Evolutionary conservation across 1,140 invertebrate genomes (phyloP).

Genomic region (Papilio helenus): DNA sequence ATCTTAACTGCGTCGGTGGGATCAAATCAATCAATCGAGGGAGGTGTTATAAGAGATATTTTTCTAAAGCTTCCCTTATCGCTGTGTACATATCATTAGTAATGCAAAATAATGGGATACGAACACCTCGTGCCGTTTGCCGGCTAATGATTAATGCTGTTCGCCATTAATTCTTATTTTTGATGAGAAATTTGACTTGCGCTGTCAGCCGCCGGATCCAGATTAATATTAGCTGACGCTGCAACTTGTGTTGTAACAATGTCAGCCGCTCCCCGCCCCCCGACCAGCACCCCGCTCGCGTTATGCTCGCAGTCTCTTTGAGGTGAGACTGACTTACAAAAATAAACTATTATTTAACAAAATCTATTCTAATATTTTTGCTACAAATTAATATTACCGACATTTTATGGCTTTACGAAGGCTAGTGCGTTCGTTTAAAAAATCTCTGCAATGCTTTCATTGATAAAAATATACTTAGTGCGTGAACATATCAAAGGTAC

Average conservation of each 20-base stretch:
- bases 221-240: slow-evolving; percentile 81
- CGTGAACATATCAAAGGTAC: slow-evolving; percentile 65
- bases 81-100: slow-evolving; percentile 81
- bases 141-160: slow-evolving; percentile 79
- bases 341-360: background rate
- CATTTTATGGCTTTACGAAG: background rate
- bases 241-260: slow-evolving; percentile 75
- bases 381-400: background rate
- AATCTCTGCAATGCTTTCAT: slow-evolving; percentile 19
- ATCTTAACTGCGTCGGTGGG: slow-evolving; percentile 13
- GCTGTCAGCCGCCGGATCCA: slow-evolving; percentile 80
- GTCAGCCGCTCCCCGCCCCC: slow-evolving; percentile 55
- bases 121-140: slow-evolving; percentile 82
- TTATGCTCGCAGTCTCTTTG: slow-evolving; percentile 40
- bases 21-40: slow-evolving; percentile 60
- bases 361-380: background rate
- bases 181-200: slow-evolving; percentile 83
- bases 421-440: background rate
- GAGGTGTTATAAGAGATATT: slow-evolving; percentile 67
- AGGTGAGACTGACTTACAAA: slow-evolving; percentile 23
- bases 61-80: slow-evolving; percentile 75
- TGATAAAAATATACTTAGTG: slow-evolving; percentile 44
- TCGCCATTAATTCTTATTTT: slow-evolving; percentile 83
- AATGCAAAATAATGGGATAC: slow-evolving; percentile 83
- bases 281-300: slow-evolving; percentile 10